Evolutionary conservation across 2,888 invertebrate genomes (phyloP).

Genomic region (Pachymerium ferrugineum): DNA sequence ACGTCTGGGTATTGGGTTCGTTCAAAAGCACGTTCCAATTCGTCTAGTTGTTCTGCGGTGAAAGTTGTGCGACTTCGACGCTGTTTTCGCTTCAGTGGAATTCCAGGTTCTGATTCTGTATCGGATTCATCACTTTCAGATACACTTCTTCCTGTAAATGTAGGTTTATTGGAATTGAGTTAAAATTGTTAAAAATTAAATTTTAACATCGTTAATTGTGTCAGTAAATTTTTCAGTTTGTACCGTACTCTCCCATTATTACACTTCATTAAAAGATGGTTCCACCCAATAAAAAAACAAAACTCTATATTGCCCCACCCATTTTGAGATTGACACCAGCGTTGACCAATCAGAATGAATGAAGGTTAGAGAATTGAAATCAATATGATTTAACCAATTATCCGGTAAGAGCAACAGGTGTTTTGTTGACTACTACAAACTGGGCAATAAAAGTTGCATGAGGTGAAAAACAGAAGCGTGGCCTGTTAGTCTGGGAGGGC

Average conservation of each 20-base stretch:
- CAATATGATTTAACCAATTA: background rate
- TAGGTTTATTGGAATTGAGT: too few relatives aligned
- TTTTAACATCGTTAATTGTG: too few relatives aligned
- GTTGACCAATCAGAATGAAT: background rate
- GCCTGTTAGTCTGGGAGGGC: background rate
- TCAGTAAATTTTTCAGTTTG: too few relatives aligned
- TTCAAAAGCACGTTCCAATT: conserved; percentile 83
- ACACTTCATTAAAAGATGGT: too few relatives aligned
- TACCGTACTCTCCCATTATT: too few relatives aligned
- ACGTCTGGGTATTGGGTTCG: conserved; percentile 94
- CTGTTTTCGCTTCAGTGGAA: conserved; percentile 83
- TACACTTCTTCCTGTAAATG: background rate
- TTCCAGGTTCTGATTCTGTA: conserved; percentile 84
- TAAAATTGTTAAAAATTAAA: too few relatives aligned
- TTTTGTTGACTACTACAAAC: background rate
- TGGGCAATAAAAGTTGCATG: background rate
- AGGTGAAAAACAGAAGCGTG: background rate
- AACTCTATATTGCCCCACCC: background rate
- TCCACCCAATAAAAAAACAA: background rate
- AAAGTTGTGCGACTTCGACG: conserved; percentile 89
- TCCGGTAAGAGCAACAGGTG: background rate
- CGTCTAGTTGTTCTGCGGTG: conserved; percentile 85
- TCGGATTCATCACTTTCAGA: conserved; percentile 55
- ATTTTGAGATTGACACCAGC: background rate
- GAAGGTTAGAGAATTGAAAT: background rate